Percentiles rank a stretch among this genome's conserved stretches.
phyloP scores from a whole-genome alignment of 30 jellyfish, hydroid and myxozoan genomes.

The Aurelia coerulea region DNA sequence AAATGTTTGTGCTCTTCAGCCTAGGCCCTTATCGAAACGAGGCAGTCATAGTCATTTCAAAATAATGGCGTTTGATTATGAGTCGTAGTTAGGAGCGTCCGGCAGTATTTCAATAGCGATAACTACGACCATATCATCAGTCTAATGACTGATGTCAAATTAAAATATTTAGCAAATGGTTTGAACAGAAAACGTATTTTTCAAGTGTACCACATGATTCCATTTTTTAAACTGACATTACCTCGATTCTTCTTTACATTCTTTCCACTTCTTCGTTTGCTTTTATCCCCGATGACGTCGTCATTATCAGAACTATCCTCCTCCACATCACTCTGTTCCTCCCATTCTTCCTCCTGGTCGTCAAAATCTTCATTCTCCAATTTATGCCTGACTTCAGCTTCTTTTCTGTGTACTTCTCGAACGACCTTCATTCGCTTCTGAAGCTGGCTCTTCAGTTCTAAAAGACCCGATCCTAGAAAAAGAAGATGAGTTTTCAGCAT shows the following conservation, averaged over 20 bases:
- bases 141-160: too few relatives aligned
- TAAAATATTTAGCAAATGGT: too few relatives aligned
- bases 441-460: constrained; percentile 56
- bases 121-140: too few relatives aligned
- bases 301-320: constrained; percentile 7
- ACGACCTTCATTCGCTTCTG: constrained; percentile 45
- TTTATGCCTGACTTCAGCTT: constrained; percentile 29
- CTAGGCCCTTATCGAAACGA: too few relatives aligned
- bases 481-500: neutral
- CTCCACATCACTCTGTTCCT: constrained; percentile 17
- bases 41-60: too few relatives aligned
- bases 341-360: constrained; percentile 55
- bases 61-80: too few relatives aligned
- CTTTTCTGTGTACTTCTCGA: constrained; percentile 47
- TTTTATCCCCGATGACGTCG: constrained; percentile 1
- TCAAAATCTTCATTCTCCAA: constrained; percentile 71
- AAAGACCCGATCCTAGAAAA: constrained; percentile 30
- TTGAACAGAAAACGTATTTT: too few relatives aligned
- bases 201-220: neutral
- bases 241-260: neutral
- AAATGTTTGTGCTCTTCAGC: too few relatives aligned
- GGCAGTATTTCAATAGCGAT: too few relatives aligned
- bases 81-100: too few relatives aligned
- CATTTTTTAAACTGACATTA: neutral
- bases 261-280: neutral